Conservation (phyloP, 1,140 invertebrate genomes). For the Argopecten irradians region DNA sequence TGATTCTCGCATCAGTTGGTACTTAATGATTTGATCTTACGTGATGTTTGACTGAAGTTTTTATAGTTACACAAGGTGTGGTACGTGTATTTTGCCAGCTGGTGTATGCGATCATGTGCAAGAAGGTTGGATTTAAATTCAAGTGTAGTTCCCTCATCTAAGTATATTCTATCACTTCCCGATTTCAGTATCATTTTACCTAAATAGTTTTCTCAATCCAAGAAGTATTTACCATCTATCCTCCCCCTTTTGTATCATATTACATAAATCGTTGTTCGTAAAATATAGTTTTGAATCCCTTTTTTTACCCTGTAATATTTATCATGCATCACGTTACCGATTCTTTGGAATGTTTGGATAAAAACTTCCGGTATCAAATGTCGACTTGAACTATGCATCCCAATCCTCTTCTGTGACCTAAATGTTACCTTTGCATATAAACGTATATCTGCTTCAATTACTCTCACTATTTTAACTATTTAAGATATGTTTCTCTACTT, state of each 20-base stretch:
- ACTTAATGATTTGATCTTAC: not conserved
- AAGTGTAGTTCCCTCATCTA: not conserved
- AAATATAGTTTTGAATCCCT: not conserved
- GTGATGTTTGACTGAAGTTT: not conserved
- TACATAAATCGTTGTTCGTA: not conserved
- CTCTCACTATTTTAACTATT: constrained; percentile 22
- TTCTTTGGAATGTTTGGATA: not conserved
- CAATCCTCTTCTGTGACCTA: not conserved
- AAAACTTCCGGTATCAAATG: not conserved
- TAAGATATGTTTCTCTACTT: not conserved
- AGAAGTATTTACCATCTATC: not conserved
- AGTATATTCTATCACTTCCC: not conserved
- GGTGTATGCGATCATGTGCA: not conserved
- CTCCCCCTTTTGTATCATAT: not conserved
- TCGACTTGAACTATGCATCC: not conserved
- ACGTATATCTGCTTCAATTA: not conserved
- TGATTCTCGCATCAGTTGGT: not conserved
- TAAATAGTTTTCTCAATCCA: too few species aligned
- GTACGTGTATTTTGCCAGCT: not conserved
- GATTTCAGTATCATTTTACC: not conserved
- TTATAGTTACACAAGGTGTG: not conserved
- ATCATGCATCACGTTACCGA: not conserved
- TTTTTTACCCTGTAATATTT: not conserved
- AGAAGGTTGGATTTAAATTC: not conserved
- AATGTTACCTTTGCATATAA: not conserved